A percentile compares a stretch with the other conserved stretches of the same genome.
These are phyloP conservation scores for Poeciliopsis turrubarensis DNA, from an alignment of 2,113 vertebrate genomes.

Conservation along the genomic window DNA sequence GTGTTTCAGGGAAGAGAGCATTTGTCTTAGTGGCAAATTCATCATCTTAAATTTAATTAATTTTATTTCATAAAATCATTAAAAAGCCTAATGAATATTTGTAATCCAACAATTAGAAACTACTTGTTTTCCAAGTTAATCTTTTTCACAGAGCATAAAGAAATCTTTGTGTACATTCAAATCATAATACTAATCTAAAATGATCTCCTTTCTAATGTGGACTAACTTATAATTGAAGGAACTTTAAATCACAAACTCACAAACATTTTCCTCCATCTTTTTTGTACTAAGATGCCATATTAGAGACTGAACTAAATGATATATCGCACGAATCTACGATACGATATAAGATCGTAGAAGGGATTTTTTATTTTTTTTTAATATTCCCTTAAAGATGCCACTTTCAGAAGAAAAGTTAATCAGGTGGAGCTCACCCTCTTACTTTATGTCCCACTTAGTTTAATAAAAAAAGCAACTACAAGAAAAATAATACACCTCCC, in stretches of 20 bases:
- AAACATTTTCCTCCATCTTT: constrained; percentile 8
- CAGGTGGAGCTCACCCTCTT: neutral
- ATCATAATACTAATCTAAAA: neutral
- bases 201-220: neutral
- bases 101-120: too few relatives aligned
- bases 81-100: neutral
- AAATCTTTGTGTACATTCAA: neutral
- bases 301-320: neutral
- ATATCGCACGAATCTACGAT: too few relatives aligned
- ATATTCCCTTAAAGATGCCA: neutral
- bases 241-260: constrained; percentile 5
- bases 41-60: constrained; percentile 17
- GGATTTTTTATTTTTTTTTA: too few relatives aligned
- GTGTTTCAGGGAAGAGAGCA: constrained; percentile 20
- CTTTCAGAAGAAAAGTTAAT: neutral
- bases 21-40: neutral
- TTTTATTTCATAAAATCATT: neutral
- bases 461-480: neutral
- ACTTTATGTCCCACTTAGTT: neutral
- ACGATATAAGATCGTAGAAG: too few relatives aligned
- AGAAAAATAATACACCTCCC: neutral
- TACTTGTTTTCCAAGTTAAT: neutral
- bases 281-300: neutral
- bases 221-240: constrained; percentile 11
- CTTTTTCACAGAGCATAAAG: neutral